These are phyloP conservation scores for Sylvietta virens DNA, from an alignment of 2,113 vertebrate genomes.

Conservation along the genomic window DNA sequence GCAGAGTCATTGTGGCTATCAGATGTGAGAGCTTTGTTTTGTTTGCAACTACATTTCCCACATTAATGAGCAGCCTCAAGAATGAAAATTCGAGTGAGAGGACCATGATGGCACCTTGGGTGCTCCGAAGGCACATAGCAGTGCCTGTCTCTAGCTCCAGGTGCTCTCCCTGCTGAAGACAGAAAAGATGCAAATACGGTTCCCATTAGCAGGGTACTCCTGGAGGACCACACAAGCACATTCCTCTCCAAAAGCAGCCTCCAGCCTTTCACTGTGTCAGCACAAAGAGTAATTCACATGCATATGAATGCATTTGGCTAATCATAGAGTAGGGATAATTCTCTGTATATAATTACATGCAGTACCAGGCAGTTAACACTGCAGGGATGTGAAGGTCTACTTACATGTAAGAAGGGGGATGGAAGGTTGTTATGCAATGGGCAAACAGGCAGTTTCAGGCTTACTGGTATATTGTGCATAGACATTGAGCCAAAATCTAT, in stretches of 20 bases:
- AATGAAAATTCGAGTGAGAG: neutral
- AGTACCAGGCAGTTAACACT: conserved; percentile 59
- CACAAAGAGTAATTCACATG: conserved; percentile 58
- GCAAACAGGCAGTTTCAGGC: conserved; percentile 38
- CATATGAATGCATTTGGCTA: conserved; percentile 62
- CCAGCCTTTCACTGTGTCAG: conserved; percentile 56
- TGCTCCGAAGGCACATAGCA: neutral
- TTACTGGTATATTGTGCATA: neutral
- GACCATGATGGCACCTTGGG: neutral
- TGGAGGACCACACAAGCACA: conserved; percentile 51
- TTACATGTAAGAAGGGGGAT: neutral
- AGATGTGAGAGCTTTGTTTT: neutral
- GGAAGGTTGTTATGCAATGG: conserved; percentile 12
- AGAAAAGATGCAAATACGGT: neutral
- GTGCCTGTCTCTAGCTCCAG: neutral
- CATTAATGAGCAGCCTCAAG: neutral
- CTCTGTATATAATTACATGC: conserved; percentile 62
- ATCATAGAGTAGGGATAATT: conserved; percentile 62
- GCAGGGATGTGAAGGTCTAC: conserved; percentile 26
- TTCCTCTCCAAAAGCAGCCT: conserved; percentile 41
- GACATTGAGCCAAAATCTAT: neutral
- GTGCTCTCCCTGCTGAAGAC: neutral
- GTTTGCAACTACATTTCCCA: neutral
- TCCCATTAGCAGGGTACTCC: neutral
- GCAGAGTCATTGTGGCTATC: neutral